Percentiles rank a stretch among this genome's conserved stretches.
Evolutionary conservation across 92 coral and sea anemone genomes (phyloP).

Genomic region (Epizoanthus rinbou): DNA sequence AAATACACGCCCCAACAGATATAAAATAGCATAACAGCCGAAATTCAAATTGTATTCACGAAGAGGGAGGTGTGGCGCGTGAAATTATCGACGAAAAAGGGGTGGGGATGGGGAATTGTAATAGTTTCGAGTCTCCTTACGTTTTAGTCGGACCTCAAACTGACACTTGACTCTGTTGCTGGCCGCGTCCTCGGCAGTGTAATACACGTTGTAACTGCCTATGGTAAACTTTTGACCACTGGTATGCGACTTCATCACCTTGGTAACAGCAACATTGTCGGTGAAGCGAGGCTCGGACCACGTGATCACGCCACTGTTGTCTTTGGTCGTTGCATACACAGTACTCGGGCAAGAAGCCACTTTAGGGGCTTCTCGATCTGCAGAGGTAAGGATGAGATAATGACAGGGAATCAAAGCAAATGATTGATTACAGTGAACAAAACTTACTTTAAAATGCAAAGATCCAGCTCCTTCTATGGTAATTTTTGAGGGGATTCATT

Average conservation of each 20-base stretch:
- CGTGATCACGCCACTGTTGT: slow-evolving; percentile 50
- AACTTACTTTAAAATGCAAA: too few relatives aligned
- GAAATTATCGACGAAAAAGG: too few relatives aligned
- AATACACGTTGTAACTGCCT: slow-evolving; percentile 58
- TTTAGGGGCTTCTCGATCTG: slow-evolving; percentile 84
- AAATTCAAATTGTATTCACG: not conserved
- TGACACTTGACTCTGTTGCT: slow-evolving; percentile 58
- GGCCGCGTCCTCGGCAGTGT: slow-evolving; percentile 65
- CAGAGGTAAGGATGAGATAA: not conserved
- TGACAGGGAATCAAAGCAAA: too few relatives aligned
- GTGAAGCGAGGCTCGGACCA: slow-evolving; percentile 78
- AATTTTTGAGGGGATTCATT: too few relatives aligned
- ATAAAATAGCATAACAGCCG: not conserved
- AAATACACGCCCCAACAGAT: too few relatives aligned
- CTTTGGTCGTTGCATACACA: slow-evolving; percentile 38
- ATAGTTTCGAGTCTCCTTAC: slow-evolving; percentile 53
- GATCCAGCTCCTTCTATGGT: too few relatives aligned
- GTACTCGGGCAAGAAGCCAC: slow-evolving; percentile 68
- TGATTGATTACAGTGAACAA: too few relatives aligned
- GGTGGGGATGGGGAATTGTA: too few relatives aligned
- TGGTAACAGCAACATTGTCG: slow-evolving; percentile 80
- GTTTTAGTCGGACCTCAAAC: slow-evolving; percentile 61
- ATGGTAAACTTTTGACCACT: slow-evolving; percentile 58
- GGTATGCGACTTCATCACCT: slow-evolving; percentile 53
- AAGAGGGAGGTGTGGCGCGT: not conserved